Evolutionary conservation across 2,113 vertebrate genomes (phyloP), one percentile per base, ranked within the genome.

Genomic region (Ochotona curzoniae): DNA sequence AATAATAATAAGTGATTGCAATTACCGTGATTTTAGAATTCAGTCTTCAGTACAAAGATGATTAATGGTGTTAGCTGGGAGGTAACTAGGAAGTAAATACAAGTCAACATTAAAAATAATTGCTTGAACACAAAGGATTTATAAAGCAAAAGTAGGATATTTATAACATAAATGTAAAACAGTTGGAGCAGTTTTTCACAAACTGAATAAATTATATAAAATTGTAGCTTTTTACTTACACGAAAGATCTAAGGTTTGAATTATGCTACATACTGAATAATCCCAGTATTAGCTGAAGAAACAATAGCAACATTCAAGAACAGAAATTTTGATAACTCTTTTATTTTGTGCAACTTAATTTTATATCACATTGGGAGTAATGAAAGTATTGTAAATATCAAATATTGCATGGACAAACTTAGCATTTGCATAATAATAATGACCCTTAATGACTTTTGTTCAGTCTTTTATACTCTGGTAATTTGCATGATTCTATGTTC

Each of bases 331-430:
- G 49, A 87, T 88, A 87, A 17, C 76, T 82, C 70, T 94, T 97
- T 96, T 92, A 78, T 97, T 97, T 96, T 96, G 64, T 8, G 21
- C 81, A 71, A 78, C 26, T 89, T 86, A 94, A 80, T 89, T 83
- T 76, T 89, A 60, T 69, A 83, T 91, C 95, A 93, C 63, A 87
- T 63, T 69, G 87, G 94, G 7, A 95, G 57, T 90, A 96, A 89
- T 95, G 93, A 92, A 97, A 96, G 95, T 92, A 90, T 90, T 94
- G 94, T 94, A 93, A 96, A 95, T 93, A 95, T 94, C 98, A 97
- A 97, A 96, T 93, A 97, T 98, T 98, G 96, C 97, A 98, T 98
- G 97, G 96, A 96, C 97, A 97, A 98, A 97, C 87, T 60, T 97
- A 95, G 97, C 91, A 82, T 94, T 94, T 95, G 25, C 86, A 63